These are phyloP conservation scores for Heliornis fulica DNA, from an alignment of 2,113 vertebrate species.

Conservation along the genomic window DNA sequence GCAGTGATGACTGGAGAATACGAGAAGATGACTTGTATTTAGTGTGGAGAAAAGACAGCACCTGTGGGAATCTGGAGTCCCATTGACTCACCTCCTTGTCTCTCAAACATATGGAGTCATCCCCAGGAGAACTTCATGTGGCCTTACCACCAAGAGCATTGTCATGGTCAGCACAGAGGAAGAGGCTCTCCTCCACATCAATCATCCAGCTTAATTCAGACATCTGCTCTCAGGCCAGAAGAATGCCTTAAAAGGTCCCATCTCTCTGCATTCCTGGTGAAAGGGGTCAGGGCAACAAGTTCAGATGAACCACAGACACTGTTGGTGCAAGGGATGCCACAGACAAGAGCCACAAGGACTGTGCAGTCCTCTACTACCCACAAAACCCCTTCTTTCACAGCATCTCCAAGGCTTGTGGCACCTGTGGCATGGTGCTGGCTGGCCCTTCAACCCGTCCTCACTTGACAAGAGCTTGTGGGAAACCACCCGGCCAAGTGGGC, in stretches of 20 bases:
- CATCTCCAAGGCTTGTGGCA: neutral
- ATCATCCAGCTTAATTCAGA: rapidly evolving
- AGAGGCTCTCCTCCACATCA: neutral
- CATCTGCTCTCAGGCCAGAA: neutral
- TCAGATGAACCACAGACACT: rapidly evolving
- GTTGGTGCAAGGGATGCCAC: neutral
- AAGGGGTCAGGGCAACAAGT: neutral
- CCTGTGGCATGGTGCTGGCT: rapidly evolving
- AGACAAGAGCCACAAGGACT: neutral
- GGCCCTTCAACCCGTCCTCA: neutral
- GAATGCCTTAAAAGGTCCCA: neutral
- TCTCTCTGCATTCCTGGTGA: neutral
- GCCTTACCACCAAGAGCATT: neutral
- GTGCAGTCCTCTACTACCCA: neutral
- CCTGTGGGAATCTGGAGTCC: neutral
- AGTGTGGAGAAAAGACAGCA: neutral
- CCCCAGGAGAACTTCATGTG: neutral
- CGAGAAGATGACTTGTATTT: neutral
- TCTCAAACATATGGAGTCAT: neutral
- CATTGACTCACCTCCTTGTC: neutral
- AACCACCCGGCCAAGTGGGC: neutral
- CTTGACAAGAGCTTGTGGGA: neutral
- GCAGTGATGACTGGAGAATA: neutral
- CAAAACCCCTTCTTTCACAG: rapidly evolving
- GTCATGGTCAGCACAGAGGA: neutral